A percentile compares a stretch with the other conserved stretches of the same genome.
phyloP scores from a whole-genome alignment of 2,797 vertebrate species.

The Phrynocephalus vlangalii region DNA sequence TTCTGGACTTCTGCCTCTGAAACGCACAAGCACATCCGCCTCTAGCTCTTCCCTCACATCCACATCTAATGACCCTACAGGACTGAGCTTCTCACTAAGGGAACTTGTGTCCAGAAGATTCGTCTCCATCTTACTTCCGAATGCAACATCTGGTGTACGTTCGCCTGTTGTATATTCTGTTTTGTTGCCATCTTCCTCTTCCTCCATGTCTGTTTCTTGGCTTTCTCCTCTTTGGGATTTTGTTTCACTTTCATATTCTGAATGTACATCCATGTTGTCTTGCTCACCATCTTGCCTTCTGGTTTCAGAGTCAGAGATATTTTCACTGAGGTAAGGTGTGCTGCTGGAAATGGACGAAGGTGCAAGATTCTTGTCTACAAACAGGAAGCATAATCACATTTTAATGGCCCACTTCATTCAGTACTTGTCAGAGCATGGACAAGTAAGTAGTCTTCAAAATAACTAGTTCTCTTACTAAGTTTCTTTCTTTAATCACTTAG shows the following conservation, averaged over 20 bases:
- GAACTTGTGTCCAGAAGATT: slow-evolving; percentile 2
- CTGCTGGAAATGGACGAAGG: slow-evolving; percentile 73
- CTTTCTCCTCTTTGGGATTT: slow-evolving; percentile 39
- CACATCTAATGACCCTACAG: slow-evolving; percentile 45
- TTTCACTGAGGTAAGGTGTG: slow-evolving; percentile 74
- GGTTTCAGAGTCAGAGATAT: slow-evolving; percentile 50
- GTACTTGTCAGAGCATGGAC: background rate
- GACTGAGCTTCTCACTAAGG: background rate
- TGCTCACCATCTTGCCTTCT: background rate
- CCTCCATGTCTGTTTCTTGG: slow-evolving; percentile 27
- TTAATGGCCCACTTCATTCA: slow-evolving; percentile 14
- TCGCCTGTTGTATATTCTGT: slow-evolving; percentile 26
- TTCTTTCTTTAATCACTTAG: background rate
- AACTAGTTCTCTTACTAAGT: background rate
- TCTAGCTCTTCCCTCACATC: slow-evolving; percentile 38
- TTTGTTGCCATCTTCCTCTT: slow-evolving; percentile 35
- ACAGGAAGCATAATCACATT: slow-evolving; percentile 42
- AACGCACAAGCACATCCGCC: background rate
- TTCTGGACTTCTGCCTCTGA: slow-evolving; percentile 13
- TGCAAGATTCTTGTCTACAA: slow-evolving; percentile 65
- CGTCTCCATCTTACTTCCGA: background rate
- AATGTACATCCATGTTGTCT: background rate
- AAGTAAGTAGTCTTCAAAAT: background rate
- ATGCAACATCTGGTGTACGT: slow-evolving; percentile 24
- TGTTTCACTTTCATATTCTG: slow-evolving; percentile 27